A percentile compares a stretch with the other conserved stretches of the same genome.
phyloP scores from a whole-genome alignment of 2,888 invertebrate genomes.

The Hofmannophila pseudospretella region DNA sequence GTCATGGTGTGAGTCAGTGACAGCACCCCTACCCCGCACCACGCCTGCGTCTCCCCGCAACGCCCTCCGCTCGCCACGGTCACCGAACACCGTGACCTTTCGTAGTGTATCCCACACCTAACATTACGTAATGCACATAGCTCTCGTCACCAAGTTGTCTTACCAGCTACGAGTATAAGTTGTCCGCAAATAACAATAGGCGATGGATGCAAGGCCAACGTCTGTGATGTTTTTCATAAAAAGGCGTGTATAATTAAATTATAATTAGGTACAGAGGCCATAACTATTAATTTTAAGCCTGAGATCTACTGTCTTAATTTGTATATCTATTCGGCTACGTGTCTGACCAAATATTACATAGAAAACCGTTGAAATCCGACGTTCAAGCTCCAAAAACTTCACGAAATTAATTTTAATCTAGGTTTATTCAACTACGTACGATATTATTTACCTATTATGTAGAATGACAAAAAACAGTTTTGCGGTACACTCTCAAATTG shows the following conservation, averaged over 20 bases:
- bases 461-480: no score
- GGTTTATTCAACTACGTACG: no score
- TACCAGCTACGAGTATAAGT: neutral
- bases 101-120: slow-evolving; percentile 43
- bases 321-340: no score
- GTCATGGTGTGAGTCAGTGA: slow-evolving; percentile 33
- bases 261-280: neutral
- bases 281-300: neutral
- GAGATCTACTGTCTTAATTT: neutral
- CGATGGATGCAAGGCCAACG: neutral
- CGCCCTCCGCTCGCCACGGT: slow-evolving; percentile 58
- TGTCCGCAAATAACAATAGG: neutral
- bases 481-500: slow-evolving; percentile 2
- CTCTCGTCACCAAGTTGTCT: slow-evolving; percentile 2
- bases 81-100: slow-evolving; percentile 70
- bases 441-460: no score
- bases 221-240: neutral
- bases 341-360: no score
- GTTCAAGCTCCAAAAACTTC: no score
- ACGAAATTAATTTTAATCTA: no score
- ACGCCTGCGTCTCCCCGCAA: slow-evolving; percentile 21
- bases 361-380: no score
- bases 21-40: slow-evolving; percentile 15
- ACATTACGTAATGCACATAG: slow-evolving; percentile 50
- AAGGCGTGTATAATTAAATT: neutral